A percentile compares a stretch with the other conserved stretches of the same genome.
These are phyloP conservation scores for Taeniopygia guttata DNA, from an alignment of 2,797 vertebrate species.

Conservation along the genomic window DNA sequence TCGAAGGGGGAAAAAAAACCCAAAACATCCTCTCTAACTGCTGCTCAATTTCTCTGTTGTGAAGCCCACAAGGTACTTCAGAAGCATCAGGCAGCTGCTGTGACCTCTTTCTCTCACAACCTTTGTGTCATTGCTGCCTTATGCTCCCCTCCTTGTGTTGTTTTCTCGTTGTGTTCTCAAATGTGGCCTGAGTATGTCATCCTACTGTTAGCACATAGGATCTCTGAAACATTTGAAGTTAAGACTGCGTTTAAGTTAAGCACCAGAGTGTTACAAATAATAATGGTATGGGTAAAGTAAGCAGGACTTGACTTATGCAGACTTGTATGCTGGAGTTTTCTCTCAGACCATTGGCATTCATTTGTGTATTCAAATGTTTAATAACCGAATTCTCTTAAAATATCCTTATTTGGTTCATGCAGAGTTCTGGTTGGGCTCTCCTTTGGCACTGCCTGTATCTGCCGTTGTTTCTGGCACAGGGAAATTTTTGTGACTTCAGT, in stretches of 20 bases:
- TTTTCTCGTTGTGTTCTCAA: background rate
- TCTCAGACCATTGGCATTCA: background rate
- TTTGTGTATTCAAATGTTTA: background rate
- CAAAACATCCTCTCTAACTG: background rate
- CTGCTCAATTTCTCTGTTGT: background rate
- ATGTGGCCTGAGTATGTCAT: background rate
- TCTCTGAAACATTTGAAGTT: background rate
- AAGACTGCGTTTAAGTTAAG: background rate
- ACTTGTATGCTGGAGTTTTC: background rate
- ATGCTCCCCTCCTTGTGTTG: background rate
- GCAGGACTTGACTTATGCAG: background rate
- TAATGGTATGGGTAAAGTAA: background rate
- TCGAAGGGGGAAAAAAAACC: fast-evolving
- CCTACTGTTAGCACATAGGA: background rate
- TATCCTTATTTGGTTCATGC: background rate
- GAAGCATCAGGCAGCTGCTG: background rate
- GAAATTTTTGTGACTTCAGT: background rate
- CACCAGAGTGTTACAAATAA: background rate
- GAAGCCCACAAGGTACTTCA: background rate
- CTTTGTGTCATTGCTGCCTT: background rate
- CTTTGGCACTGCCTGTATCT: background rate
- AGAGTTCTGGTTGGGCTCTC: background rate
- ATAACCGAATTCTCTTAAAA: background rate
- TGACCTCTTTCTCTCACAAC: background rate
- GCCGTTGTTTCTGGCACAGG: background rate